phyloP scores from a whole-genome alignment of 2,888 invertebrate species.

The Drosophila putrida region DNA sequence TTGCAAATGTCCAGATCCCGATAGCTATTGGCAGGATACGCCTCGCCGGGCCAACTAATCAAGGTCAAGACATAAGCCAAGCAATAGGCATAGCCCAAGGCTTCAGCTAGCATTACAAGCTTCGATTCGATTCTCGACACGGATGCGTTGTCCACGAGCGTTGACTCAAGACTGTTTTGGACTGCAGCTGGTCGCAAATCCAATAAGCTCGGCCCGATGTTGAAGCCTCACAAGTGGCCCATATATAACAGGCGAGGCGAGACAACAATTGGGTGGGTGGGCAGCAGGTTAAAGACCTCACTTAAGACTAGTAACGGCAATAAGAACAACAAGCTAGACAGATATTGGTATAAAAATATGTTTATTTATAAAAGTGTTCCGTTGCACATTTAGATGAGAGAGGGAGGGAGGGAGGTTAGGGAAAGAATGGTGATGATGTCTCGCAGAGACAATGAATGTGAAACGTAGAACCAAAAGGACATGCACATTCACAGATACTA shows the following conservation, averaged over 20 bases:
- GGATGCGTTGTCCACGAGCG: conserved; percentile 65
- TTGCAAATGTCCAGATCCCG: conserved; percentile 85
- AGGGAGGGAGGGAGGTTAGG: conserved; percentile 5
- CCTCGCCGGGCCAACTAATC: conserved; percentile 52
- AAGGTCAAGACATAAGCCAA: conserved; percentile 57
- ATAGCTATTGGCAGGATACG: conserved; percentile 82
- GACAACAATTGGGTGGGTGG: conserved; percentile 28
- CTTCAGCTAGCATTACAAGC: conserved; percentile 49
- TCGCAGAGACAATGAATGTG: conserved; percentile 72
- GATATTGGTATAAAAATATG: conserved; percentile 70
- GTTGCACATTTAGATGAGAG: conserved; percentile 23
- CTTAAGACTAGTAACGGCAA: conserved; percentile 21
- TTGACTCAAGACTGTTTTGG: conserved; percentile 69
- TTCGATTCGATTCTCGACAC: conserved; percentile 22
- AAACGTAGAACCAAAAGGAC: conserved; percentile 13
- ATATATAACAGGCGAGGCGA: conserved; percentile 31
- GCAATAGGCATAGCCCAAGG: conserved; percentile 64
- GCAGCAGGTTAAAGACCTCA: conserved; percentile 57
- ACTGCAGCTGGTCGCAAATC: conserved; percentile 63
- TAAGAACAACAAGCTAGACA: conserved; percentile 5
- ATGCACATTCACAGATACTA: conserved; percentile 29
- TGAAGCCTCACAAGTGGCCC: conserved; percentile 61
- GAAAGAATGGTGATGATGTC: conserved; percentile 48
- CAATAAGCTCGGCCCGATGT: conserved; percentile 71
- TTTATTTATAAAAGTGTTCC: conserved; percentile 60